Evolutionary conservation across 2,113 vertebrate genomes (phyloP).

Genomic region (Bubalus kerabau): DNA sequence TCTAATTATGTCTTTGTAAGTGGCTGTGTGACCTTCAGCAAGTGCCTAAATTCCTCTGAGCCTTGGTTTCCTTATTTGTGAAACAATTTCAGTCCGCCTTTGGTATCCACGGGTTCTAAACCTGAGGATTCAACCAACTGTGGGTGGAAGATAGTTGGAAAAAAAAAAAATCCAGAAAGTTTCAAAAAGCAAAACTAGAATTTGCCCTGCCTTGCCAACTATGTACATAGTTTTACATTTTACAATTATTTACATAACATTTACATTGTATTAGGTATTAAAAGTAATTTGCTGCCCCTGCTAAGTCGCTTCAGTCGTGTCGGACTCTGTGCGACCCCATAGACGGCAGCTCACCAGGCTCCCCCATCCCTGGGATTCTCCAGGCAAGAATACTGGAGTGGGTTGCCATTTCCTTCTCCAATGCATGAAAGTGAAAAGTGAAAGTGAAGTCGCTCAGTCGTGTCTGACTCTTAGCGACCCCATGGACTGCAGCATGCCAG

Average conservation of each 20-base stretch:
- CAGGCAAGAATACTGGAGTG: no score
- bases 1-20: background rate
- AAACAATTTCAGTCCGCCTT: background rate
- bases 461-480: background rate
- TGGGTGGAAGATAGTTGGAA: background rate
- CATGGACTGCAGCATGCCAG: background rate
- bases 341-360: no score
- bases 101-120: background rate
- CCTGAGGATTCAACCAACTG: background rate
- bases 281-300: background rate
- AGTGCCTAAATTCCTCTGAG: background rate
- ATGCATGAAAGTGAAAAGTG: no score
- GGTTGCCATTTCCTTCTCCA: no score
- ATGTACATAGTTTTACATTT: background rate
- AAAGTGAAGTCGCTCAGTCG: no score
- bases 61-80: background rate
- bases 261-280: background rate
- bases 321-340: no score
- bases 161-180: background rate
- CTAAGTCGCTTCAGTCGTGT: no score
- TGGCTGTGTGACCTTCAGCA: background rate
- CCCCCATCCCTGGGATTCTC: no score
- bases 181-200: background rate
- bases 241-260: background rate
- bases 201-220: background rate